Percentiles rank a stretch among this genome's conserved stretches.
Conservation (phyloP, 1,140 invertebrate species). For the Drosophila chauvacae region DNA sequence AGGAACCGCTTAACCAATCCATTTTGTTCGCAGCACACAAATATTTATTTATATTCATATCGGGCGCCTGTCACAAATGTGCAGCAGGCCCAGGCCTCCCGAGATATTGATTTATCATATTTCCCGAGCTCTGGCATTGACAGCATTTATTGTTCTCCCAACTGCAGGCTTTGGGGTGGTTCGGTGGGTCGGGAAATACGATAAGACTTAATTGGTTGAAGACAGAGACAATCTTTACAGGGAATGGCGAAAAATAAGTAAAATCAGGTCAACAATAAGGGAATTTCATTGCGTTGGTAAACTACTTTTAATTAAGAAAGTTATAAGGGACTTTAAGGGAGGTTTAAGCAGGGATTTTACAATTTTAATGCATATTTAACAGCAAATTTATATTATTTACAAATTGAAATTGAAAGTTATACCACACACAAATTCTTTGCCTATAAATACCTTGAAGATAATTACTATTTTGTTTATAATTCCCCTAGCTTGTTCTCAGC, state of each 20-base stretch:
- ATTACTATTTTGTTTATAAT: background rate
- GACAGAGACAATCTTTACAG: background rate
- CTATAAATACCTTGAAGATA: background rate
- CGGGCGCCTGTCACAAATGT: conserved; percentile 18
- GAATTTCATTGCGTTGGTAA: background rate
- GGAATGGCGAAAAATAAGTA: background rate
- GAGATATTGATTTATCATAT: conserved; percentile 76
- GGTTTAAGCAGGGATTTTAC: background rate
- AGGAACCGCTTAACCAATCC: conserved; percentile 59
- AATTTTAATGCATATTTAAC: too few species aligned
- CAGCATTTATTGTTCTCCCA: conserved; percentile 53
- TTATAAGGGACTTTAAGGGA: background rate
- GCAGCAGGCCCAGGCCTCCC: conserved; percentile 11
- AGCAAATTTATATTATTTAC: too few species aligned
- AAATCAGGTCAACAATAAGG: conserved; percentile 3
- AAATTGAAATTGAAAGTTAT: too few species aligned
- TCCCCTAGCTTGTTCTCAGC: background rate
- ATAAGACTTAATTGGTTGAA: conserved; percentile 43
- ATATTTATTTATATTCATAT: conserved; percentile 45
- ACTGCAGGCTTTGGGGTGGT: conserved; percentile 3
- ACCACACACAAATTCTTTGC: background rate
- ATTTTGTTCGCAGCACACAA: conserved; percentile 16
- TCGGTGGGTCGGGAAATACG: background rate
- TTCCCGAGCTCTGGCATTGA: conserved; percentile 51
- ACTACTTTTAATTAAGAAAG: background rate